Evolutionary conservation across 2,797 vertebrate species (phyloP).

Genomic region (Bradypus variegatus): DNA sequence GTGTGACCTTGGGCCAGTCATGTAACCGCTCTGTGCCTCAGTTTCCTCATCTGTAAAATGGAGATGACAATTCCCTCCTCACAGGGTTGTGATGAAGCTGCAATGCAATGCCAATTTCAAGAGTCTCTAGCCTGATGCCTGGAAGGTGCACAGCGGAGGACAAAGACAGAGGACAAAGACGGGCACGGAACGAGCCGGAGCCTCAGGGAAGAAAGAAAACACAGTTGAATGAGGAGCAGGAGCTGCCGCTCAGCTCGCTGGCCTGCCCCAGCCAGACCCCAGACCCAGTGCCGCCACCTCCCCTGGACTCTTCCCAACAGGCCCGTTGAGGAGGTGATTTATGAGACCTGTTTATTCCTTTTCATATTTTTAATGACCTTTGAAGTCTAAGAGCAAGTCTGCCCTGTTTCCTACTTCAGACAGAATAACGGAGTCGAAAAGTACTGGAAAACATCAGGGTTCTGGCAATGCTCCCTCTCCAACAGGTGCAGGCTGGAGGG

Average conservation of each 20-base stretch:
- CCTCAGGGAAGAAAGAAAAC: too few species aligned
- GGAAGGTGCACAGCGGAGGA: background rate
- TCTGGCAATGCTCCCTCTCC: background rate
- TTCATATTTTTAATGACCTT: slow-evolving; percentile 23
- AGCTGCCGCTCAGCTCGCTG: background rate
- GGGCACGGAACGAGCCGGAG: background rate
- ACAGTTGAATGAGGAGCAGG: background rate
- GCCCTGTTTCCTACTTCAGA: slow-evolving; percentile 28
- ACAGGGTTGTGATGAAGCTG: too few species aligned
- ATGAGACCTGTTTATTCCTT: slow-evolving; percentile 13
- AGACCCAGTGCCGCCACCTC: background rate
- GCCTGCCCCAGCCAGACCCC: background rate
- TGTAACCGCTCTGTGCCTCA: background rate
- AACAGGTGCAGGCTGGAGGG: background rate
- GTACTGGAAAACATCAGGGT: background rate
- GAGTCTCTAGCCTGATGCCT: background rate
- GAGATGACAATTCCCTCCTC: background rate
- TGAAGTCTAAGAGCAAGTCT: slow-evolving; percentile 3
- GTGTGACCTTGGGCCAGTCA: background rate
- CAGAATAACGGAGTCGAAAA: background rate
- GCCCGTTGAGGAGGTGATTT: background rate
- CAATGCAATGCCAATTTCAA: background rate
- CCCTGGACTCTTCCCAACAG: background rate
- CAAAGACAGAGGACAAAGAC: background rate
- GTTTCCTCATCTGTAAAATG: background rate